phyloP scores from a whole-genome alignment of 2,888 invertebrate species.

The Acanthoscelides obtectus region DNA sequence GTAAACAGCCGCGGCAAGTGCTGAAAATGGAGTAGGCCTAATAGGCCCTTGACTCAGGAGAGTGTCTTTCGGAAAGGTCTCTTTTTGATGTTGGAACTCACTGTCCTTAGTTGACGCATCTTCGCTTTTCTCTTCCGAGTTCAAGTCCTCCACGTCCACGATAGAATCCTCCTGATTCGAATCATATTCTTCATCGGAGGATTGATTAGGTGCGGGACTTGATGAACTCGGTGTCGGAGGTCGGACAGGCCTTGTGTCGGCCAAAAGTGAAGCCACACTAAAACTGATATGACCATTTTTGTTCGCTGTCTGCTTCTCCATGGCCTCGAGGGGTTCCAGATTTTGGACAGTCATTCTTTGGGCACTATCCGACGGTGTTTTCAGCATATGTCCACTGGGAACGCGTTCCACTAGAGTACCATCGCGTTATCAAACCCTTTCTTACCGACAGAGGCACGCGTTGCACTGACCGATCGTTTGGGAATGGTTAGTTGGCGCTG shows the following conservation, averaged over 20 bases:
- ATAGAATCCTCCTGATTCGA: slow-evolving; percentile 67
- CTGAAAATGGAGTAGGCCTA: slow-evolving; percentile 72
- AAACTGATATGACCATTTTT: slow-evolving; percentile 72
- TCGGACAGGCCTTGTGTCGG: slow-evolving; percentile 67
- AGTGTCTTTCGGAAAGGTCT: slow-evolving; percentile 35
- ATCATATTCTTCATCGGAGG: slow-evolving; percentile 63
- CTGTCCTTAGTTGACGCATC: slow-evolving; percentile 33
- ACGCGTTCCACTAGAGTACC: slow-evolving; percentile 11
- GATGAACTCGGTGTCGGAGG: slow-evolving; percentile 45
- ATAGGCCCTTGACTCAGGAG: slow-evolving; percentile 57
- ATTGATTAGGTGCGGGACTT: slow-evolving; percentile 37
- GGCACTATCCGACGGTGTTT: slow-evolving; percentile 53
- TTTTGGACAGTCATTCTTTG: slow-evolving; percentile 62
- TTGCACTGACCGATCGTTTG: slow-evolving; percentile 36
- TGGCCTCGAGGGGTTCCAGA: slow-evolving; percentile 40
- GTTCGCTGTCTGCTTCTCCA: slow-evolving; percentile 32
- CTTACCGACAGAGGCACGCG: slow-evolving; percentile 32
- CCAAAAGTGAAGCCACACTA: slow-evolving; percentile 82
- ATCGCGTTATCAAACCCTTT: slow-evolving; percentile 24
- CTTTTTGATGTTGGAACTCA: slow-evolving; percentile 40
- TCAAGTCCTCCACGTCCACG: slow-evolving; percentile 77
- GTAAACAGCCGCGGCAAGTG: slow-evolving; percentile 64
- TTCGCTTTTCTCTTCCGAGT: slow-evolving; percentile 50
- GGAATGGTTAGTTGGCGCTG: slow-evolving; percentile 23
- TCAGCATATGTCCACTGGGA: slow-evolving; percentile 50